Evolutionary conservation across 2,113 vertebrate species (phyloP), one percentile per base, ranked within the genome.

Genomic region (Alligator sinensis): DNA sequence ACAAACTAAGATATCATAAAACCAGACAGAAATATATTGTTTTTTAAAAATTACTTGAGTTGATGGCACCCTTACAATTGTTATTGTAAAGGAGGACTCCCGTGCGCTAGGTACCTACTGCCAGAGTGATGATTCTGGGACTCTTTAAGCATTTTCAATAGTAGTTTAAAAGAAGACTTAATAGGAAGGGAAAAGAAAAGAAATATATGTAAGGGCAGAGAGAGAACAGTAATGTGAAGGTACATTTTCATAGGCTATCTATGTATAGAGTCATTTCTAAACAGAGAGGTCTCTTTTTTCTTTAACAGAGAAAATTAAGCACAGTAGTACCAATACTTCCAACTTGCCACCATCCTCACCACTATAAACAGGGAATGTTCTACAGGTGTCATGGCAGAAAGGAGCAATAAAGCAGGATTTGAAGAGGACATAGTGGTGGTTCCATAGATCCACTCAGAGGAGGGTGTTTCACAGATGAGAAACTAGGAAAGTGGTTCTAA

Each of bases 181-280:
- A 66, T 8, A n/a, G 27, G n/a, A 8, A 66, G 14, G 63, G 14
- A 66, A 66, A 66, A n/a, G 13, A 11, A 66, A n/a, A 28, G n/a
- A n/a, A 66, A 28, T n/a, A 54, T 8, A 6, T 28, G 27, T n/a
- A 77, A 55, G 18, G 55, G n/a, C 27, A 77, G 55, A 58, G 9
- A 9, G 28, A 15, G 28, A 27, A 12, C 30, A 81, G 60, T 62
- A 61, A 74, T 11, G n/a, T 30, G 30, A 84, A 17, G 63, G 4
- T 72, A 3, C 1, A 1, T 77, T 88, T 55, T n/a, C 38, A 70
- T 92, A 34, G 19, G 30, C 58, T 21, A 27, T 14, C 60, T 61
- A 47, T 47, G 17, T 38, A 4, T 0, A 0, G 76, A 0, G 0
- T 55, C 77, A 57, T 5, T 47, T 47, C 0, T 61, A 55, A 62